Evolutionary conservation across 2,797 vertebrate species (phyloP).

Genomic region (Okamejei kenojei): DNA sequence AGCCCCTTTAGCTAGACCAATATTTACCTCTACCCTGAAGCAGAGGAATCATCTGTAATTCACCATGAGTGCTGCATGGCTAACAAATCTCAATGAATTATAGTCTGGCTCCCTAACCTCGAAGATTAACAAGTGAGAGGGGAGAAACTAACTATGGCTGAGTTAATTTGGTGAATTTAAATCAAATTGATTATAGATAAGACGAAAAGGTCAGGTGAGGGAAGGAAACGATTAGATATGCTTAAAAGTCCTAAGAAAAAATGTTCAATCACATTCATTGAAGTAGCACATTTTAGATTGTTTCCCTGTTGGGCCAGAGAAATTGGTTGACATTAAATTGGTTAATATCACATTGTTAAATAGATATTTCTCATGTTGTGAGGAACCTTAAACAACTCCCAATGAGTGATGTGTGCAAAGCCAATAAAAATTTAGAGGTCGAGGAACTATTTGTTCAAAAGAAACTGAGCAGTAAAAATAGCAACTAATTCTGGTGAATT

Average conservation of each 20-base stretch:
- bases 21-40: not conserved
- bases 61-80: not conserved
- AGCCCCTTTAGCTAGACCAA: not conserved
- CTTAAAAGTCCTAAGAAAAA: too few relatives aligned
- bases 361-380: not conserved
- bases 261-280: too few relatives aligned
- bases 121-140: not conserved
- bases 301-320: not conserved
- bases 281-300: not conserved
- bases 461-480: not conserved
- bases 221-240: not conserved
- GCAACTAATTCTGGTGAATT: not conserved
- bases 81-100: too few relatives aligned
- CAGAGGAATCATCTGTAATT: not conserved
- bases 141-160: not conserved
- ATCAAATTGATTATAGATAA: not conserved
- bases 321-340: not conserved
- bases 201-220: not conserved
- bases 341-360: not conserved
- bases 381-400: not conserved
- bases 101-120: not conserved
- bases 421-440: not conserved
- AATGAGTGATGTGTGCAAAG: not conserved
- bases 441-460: not conserved
- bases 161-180: not conserved